Evolutionary conservation across 2,113 vertebrate genomes (phyloP), one percentile per base, ranked within the genome.

Genomic region (Excalfactoria chinensis): DNA sequence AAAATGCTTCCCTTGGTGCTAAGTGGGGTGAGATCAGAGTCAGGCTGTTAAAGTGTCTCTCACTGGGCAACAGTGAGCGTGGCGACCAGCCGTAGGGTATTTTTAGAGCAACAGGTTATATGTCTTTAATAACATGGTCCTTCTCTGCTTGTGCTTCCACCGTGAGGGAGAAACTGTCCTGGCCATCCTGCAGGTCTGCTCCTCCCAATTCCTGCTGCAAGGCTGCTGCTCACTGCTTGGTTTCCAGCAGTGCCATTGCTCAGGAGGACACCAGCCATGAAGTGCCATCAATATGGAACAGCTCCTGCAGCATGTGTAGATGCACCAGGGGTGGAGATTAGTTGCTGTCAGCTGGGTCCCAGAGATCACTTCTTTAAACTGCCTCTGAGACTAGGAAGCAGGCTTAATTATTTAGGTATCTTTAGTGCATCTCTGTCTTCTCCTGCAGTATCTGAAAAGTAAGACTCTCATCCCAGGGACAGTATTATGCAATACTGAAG

Each of bases 391-490:
- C 92, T 95, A 16, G 8, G 53, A 56, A 88, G 51, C 51, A 56
- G 88, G 77, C 93, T 96, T 95, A 97, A 97, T 97, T 96, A 97
- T 97, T 96, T 88, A 96, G 87, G 51, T 91, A 66, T 73, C 85
- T 96, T 80, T 81, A 69, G 74, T 93, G 79, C 44, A 63, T 89
- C 90, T 81, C 74, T 87, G 73, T 68, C 73, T 63, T 81, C n/a
- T 75, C 68, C 76, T 96, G 70, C 55, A 76, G 88, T 63, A 32
- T 43, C 55, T 89, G 72, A 49, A 74, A 76, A 93, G 82, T 81
- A n/a, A 51, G 40, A 7, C 6, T 70, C 71, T 41, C 77, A 40
- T 56, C 95, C 76, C 84, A 67, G 80, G 93, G 70, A 16, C 41
- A 40, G 62, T 68, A 71, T 2, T 9, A 77, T 75, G 77, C 93